Evolutionary conservation across 1,140 invertebrate species (phyloP), one percentile per base, ranked within the genome.

Genomic region (Eriosoma lanigerum): DNA sequence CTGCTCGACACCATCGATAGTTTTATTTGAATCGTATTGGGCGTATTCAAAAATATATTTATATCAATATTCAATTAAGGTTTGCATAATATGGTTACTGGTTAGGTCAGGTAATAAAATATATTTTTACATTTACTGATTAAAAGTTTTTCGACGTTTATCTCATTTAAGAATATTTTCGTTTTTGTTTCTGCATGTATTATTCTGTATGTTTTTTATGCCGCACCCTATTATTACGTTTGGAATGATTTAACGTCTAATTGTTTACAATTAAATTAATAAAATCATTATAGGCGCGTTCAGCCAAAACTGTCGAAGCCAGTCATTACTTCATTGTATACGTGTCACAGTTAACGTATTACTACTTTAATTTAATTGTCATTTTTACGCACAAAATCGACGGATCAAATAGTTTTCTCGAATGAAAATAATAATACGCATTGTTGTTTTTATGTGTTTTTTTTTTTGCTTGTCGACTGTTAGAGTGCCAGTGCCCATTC

Each of bases 231-330:
- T 58, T 13, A 58, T 58, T 58, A 58, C 24, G 21, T 58, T 58
- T 58, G 21, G 56, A 58, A 58, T 58, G 24, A 58, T 58, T 58
- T 58, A 24, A 58, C 21, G 21, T 58, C 56, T 58, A 58, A 58
- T 58, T 58, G 56, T 58, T 24, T 58, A 26, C 56, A 58, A 58
- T 58, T n/a, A n/a, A n/a, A n/a, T n/a, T n/a, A n/a, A n/a, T n/a
- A n/a, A n/a, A n/a, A n/a, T n/a, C n/a, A n/a, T n/a, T 58, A 58
- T 58, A 58, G 24, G 15, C 24, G 24, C 56, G 12, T 58, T n/a
- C 24, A 26, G 56, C 56, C 13, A 24, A 58, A 26, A 58, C 56
- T 26, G 21, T 24, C 56, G 21, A 58, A 58, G 56, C 21, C n/a
- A 26, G 26, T 62, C 58, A 24, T 62, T 26, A 8, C 29, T 62